Conservation (phyloP, 2,888 invertebrate genomes). For the Caenorhabditis becei region DNA sequence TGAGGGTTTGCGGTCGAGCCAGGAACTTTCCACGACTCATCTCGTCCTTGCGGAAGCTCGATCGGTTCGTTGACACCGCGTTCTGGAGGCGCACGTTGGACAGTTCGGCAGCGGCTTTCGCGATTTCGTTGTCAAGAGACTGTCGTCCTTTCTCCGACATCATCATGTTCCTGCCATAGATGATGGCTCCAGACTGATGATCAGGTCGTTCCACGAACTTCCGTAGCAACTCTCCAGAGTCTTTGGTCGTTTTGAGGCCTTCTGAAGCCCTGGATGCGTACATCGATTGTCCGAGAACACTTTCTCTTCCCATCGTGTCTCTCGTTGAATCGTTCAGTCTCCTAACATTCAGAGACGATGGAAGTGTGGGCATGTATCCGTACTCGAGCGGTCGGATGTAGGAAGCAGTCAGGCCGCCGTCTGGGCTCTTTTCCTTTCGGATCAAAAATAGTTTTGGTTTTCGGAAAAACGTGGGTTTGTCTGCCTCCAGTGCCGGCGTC, state of each 20-base stretch:
- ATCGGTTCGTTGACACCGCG: constrained; percentile 3
- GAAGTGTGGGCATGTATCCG: constrained; percentile 52
- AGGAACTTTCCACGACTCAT: constrained; percentile 54
- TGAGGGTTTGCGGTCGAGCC: constrained; percentile 17
- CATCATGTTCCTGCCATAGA: constrained; percentile 50
- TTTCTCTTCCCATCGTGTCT: constrained; percentile 16
- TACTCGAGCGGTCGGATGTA: constrained; percentile 49
- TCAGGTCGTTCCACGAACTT: constrained; percentile 34
- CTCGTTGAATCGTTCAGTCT: background rate
- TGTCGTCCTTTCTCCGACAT: constrained; percentile 22
- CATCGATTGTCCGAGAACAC: constrained; percentile 29
- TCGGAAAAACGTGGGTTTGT: constrained; percentile 45
- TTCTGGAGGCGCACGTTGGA: constrained; percentile 20
- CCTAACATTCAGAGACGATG: constrained; percentile 1
- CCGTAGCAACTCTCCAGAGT: constrained; percentile 27
- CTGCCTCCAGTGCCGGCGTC: background rate
- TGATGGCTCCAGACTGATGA: constrained; percentile 39
- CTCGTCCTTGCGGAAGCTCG: constrained; percentile 34
- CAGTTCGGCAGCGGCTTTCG: constrained; percentile 21
- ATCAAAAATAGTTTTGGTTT: constrained; percentile 49
- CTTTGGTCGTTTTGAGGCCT: constrained; percentile 5
- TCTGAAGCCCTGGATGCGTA: constrained; percentile 43
- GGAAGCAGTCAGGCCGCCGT: constrained; percentile 10
- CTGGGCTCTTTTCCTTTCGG: constrained; percentile 13
- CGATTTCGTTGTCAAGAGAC: constrained; percentile 26